Base-by-base conservation (phyloP, 1,140 invertebrate species). In the Sminthurides bifidus region DNA sequence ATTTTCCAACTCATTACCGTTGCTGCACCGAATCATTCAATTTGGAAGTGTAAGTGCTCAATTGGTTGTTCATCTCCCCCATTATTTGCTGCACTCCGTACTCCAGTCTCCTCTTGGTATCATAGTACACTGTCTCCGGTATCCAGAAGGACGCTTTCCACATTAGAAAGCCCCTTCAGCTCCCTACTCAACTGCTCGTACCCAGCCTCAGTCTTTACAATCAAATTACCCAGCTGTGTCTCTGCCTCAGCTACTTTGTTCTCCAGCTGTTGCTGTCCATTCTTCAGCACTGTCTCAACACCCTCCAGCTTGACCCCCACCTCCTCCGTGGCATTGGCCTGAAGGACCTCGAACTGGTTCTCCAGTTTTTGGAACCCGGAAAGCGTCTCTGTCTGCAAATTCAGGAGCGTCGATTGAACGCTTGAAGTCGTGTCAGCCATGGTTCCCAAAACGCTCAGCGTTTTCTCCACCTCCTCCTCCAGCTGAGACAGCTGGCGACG, bases 21-120 rank as follows among this genome's bases (percentile, higher is more conserved):
- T 71, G 58, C 77, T 78, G 2, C 6, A 91, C 67, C 12, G 83
- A 81, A 0, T 71, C 71, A 64, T 84, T 84, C 15, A 89, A 73
- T 37, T 77, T 78, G 38, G 74, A 75, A 4, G 79, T 72, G 65
- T 85, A 80, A 10, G 73, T 72, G 67, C 79, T 82, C 1, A 88
- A 74, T 4, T 84, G 66, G 43, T 84, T 80, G 3, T 79, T 77
- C 23, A 91, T 75, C 69, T 88, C 85, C n/a, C 81, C 68, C n/a
- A 88, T 72, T 61, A 90, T 85, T 69, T 88, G 84, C 65, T 88
- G 81, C 1, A 87, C 81, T 0, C 84, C 84, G 61, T 87, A 89
- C 65, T 91, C 87, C 1, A 92, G 77, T 19, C 85, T 76, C 55
- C 84, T 79, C 68, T 88, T 90, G 0, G 81, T 88, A 41, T 88